A percentile compares a stretch with the other conserved stretches of the same genome.
These are phyloP conservation scores for Amphiprion ocellaris DNA, from an alignment of 2,113 vertebrate species.

Conservation along the genomic window DNA sequence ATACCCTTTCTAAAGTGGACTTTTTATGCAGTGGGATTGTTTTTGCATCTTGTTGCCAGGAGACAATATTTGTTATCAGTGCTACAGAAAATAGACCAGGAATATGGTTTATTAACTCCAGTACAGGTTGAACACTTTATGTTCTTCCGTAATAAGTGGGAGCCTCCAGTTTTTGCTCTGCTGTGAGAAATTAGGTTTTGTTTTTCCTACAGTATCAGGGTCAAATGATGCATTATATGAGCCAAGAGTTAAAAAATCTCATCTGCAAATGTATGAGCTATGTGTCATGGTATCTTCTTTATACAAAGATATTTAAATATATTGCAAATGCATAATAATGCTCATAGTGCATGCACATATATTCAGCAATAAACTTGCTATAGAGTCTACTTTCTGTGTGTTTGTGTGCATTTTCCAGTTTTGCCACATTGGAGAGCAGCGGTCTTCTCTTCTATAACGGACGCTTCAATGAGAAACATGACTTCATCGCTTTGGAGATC, in stretches of 20 bases:
- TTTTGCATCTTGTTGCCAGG: background rate
- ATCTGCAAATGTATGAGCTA: background rate
- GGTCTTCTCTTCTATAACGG: slow-evolving; percentile 98
- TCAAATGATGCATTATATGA: background rate
- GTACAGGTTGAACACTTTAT: slow-evolving; percentile 6
- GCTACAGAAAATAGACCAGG: slow-evolving; percentile 12
- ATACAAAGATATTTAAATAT: background rate
- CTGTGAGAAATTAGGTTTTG: background rate
- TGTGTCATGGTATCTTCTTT: background rate
- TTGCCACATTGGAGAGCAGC: slow-evolving; percentile 90
- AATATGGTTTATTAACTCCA: background rate
- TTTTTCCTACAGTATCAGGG: background rate
- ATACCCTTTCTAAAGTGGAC: no score
- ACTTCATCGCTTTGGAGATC: slow-evolving; percentile 96
- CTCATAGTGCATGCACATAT: background rate
- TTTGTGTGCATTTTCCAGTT: slow-evolving; percentile 83
- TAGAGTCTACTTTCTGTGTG: slow-evolving; percentile 3
- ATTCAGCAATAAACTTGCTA: no score
- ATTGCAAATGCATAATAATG: background rate
- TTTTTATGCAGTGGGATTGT: no score
- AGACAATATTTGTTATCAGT: slow-evolving; percentile 26
- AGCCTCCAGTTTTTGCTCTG: slow-evolving; percentile 8
- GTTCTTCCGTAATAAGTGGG: background rate
- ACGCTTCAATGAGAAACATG: slow-evolving; percentile 97
- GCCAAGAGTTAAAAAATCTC: background rate